These are phyloP conservation scores for Megalops cyprinoides DNA, from an alignment of 2,797 vertebrate species.

Conservation along the genomic window DNA sequence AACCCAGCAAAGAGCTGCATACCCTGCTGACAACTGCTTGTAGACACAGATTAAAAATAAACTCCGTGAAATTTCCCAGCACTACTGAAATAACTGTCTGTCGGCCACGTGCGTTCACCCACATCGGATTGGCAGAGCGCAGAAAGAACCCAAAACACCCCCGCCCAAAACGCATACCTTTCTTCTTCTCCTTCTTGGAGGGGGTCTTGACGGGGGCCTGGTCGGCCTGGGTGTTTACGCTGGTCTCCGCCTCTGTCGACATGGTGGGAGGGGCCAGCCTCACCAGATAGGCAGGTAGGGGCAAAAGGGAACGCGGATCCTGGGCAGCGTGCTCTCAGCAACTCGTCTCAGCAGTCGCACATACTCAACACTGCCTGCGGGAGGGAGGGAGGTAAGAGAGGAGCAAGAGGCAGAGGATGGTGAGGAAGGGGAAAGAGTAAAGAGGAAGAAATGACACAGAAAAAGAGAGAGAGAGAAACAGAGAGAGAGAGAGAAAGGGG, in stretches of 20 bases:
- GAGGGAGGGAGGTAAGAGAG: neutral
- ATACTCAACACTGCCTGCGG: slow-evolving; percentile 46
- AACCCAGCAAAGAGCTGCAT: neutral
- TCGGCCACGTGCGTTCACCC: neutral
- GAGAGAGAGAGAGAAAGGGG: slow-evolving; percentile 13
- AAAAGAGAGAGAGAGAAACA: neutral
- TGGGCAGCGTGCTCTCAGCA: slow-evolving; percentile 34
- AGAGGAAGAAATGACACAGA: too few species aligned
- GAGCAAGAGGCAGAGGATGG: neutral
- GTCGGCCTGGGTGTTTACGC: slow-evolving; percentile 63
- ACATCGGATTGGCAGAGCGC: neutral
- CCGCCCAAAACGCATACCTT: slow-evolving; percentile 65
- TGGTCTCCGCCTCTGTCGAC: slow-evolving; percentile 77
- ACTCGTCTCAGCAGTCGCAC: slow-evolving; percentile 47
- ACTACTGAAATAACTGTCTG: slow-evolving; percentile 21
- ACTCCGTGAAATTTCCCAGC: slow-evolving; percentile 12
- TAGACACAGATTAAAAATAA: slow-evolving; percentile 21
- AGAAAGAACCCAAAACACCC: neutral
- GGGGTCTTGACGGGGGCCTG: slow-evolving; percentile 63
- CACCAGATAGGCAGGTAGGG: slow-evolving; percentile 41
- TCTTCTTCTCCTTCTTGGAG: slow-evolving; percentile 84
- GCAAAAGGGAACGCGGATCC: neutral
- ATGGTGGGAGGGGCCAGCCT: slow-evolving; percentile 65
- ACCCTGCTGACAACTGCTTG: neutral
- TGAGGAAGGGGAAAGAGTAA: neutral